These are phyloP conservation scores for honey bee (Apis mellifera) DNA, from an alignment of 1,140 invertebrate genomes.

Conservation along the genomic window DNA sequence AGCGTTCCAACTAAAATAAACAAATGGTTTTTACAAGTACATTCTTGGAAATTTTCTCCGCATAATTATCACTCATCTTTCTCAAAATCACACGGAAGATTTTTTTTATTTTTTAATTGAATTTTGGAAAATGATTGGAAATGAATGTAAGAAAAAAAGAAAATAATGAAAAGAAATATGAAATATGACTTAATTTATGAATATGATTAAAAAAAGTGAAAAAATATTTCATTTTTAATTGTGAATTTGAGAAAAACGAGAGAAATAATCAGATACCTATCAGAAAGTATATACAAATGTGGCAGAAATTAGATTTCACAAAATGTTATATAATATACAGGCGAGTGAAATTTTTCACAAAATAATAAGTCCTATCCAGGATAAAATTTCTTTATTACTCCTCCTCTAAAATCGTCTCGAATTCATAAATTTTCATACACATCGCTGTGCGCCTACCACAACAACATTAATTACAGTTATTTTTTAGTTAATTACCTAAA, in stretches of 20 bases:
- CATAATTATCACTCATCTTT: slow-evolving; percentile 58
- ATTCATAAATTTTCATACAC: slow-evolving; percentile 80
- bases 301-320: slow-evolving; percentile 60
- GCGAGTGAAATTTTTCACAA: slow-evolving; percentile 67
- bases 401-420: slow-evolving; percentile 78
- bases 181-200: neutral
- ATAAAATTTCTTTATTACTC: slow-evolving; percentile 82
- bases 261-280: slow-evolving; percentile 59
- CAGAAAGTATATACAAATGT: slow-evolving; percentile 63
- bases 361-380: slow-evolving; percentile 77
- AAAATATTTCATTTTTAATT: slow-evolving; percentile 37
- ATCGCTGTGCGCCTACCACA: slow-evolving; percentile 81
- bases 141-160: neutral
- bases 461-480: slow-evolving; percentile 82
- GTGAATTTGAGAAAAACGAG: slow-evolving; percentile 67
- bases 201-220: slow-evolving; percentile 1
- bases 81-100: slow-evolving; percentile 57
- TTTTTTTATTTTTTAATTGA: slow-evolving; percentile 4
- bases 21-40: slow-evolving; percentile 65
- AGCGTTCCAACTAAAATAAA: slow-evolving; percentile 70
- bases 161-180: neutral
- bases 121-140: neutral
- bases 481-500: slow-evolving; percentile 80
- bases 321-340: slow-evolving; percentile 61
- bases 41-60: slow-evolving; percentile 53